These are phyloP conservation scores for Laupala kohalensis DNA, from an alignment of 1,140 invertebrate genomes.

Conservation along the genomic window DNA sequence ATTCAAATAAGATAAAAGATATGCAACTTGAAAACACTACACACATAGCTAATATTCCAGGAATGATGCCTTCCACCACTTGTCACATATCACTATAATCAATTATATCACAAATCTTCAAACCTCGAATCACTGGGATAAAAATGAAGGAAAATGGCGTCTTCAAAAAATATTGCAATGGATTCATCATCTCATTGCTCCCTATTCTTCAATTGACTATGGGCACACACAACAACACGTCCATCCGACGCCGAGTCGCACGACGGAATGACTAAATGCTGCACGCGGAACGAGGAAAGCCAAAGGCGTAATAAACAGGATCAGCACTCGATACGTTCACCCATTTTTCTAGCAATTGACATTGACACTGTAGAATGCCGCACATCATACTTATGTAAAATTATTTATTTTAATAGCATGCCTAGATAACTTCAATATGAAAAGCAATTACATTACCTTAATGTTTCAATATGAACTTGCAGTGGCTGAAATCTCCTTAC, in stretches of 20 bases:
- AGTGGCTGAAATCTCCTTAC: neutral
- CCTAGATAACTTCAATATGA: neutral
- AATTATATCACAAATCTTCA: neutral
- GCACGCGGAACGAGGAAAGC: neutral
- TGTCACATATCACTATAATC: neutral
- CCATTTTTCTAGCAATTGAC: constrained; percentile 14
- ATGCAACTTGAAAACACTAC: too few species aligned
- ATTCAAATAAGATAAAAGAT: too few species aligned
- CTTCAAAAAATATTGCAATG: constrained; percentile 13
- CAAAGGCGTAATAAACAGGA: neutral
- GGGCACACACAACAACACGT: neutral
- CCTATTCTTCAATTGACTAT: neutral
- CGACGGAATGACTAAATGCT: neutral
- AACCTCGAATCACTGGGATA: constrained; percentile 8
- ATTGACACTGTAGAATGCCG: constrained; percentile 15
- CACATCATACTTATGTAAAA: constrained; percentile 5
- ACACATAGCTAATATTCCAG: too few species aligned
- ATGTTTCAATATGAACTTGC: neutral
- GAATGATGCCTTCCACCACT: neutral
- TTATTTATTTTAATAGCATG: neutral
- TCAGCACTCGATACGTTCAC: neutral
- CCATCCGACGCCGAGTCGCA: neutral
- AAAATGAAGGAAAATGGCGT: constrained; percentile 15
- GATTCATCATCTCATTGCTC: constrained; percentile 3
- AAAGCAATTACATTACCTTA: neutral